Conservation (phyloP, 2,113 vertebrate species). For the Ictalurus punctatus region DNA sequence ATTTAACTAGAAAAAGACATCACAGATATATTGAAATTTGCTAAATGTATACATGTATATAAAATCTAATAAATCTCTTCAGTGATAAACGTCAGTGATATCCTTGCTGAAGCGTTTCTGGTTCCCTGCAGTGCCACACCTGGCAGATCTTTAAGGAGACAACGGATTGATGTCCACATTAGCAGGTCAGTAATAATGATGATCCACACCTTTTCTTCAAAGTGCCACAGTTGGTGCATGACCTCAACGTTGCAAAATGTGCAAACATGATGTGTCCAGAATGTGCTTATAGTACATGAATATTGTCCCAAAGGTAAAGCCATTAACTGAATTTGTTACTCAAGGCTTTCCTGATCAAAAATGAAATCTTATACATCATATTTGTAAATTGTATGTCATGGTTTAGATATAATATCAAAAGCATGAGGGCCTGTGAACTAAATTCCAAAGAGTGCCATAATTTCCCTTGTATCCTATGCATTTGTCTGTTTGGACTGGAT, state of each 20-base stretch:
- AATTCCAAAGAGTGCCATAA: not conserved
- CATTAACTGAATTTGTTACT: not conserved
- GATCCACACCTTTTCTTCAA: not conserved
- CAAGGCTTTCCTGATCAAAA: not conserved
- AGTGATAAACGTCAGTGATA: not conserved
- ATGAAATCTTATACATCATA: not conserved
- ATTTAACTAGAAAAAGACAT: not conserved
- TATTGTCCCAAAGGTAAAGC: not conserved
- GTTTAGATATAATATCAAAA: not conserved
- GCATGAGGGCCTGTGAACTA: not conserved
- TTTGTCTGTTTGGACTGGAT: constrained; percentile 14
- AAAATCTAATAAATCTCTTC: not conserved
- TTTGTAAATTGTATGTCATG: not conserved
- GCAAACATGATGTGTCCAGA: not conserved
- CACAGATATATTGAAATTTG: not conserved
- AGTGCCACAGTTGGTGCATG: not conserved
- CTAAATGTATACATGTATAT: not conserved
- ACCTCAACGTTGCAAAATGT: not conserved
- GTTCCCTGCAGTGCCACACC: not conserved
- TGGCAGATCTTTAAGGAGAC: not conserved
- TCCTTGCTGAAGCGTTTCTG: not conserved
- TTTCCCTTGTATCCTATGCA: not conserved
- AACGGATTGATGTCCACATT: not conserved
- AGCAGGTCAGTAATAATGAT: not conserved
- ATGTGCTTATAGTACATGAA: not conserved